Conservation (phyloP, 2,888 invertebrate genomes). For the Pristionchus mayeri region DNA sequence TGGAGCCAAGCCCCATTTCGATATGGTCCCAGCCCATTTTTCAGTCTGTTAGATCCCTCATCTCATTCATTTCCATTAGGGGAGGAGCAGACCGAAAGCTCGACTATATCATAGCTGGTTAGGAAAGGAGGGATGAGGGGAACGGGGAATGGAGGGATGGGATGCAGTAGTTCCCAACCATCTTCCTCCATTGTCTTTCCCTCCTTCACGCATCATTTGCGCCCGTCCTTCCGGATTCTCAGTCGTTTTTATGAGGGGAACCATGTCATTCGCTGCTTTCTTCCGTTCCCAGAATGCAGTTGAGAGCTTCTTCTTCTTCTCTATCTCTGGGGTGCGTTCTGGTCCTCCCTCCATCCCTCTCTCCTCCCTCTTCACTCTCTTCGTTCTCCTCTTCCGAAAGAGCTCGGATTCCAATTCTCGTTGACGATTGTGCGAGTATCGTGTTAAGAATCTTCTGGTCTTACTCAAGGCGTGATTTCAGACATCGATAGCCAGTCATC, state of each 20-base stretch:
- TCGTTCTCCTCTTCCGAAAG: neutral
- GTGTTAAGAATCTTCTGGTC: too few species aligned
- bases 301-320: neutral
- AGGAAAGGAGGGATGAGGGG: neutral
- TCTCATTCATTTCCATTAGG: conserved; percentile 26
- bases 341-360: neutral
- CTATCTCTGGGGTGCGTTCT: neutral
- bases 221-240: neutral
- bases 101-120: neutral
- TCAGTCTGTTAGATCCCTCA: neutral
- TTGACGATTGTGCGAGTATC: neutral
- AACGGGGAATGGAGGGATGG: neutral
- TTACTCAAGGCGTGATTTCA: neutral
- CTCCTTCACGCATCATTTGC: neutral
- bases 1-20: neutral
- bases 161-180: neutral
- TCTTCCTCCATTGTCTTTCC: neutral
- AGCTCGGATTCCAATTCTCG: neutral
- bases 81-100: neutral
- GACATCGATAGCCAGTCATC: neutral
- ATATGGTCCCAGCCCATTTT: neutral
- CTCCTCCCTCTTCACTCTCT: neutral
- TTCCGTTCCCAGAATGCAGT: neutral
- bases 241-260: neutral
- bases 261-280: neutral